Percentiles rank a stretch among this genome's conserved stretches.
These are phyloP conservation scores for Acrobasis suavella DNA, from an alignment of 2,888 invertebrate genomes.

Conservation along the genomic window DNA sequence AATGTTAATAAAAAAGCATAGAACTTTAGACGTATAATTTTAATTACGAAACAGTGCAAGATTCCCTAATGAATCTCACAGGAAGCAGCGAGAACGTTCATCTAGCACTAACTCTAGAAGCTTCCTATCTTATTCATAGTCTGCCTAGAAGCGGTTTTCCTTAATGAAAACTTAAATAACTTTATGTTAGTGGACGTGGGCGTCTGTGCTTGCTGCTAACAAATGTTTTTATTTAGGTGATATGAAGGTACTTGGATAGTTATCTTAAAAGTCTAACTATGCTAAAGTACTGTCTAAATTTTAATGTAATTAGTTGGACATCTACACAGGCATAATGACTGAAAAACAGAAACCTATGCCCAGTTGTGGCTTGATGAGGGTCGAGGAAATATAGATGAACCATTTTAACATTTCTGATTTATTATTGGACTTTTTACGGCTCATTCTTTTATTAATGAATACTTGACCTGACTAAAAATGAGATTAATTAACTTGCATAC, in stretches of 20 bases:
- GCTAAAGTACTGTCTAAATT: too few species aligned
- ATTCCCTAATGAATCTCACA: too few species aligned
- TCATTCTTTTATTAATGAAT: not conserved
- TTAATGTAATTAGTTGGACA: too few species aligned
- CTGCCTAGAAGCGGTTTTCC: not conserved
- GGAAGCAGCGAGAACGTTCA: not conserved
- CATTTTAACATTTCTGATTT: not conserved
- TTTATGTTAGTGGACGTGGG: not conserved
- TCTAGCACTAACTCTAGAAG: not conserved
- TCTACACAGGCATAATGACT: too few species aligned
- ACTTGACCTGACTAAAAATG: not conserved
- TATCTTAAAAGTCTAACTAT: too few species aligned
- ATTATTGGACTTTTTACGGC: not conserved
- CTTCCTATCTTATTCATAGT: constrained; percentile 2
- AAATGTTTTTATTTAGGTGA: too few species aligned
- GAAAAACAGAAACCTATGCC: too few species aligned
- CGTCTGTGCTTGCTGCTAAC: not conserved
- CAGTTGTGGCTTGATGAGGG: too few species aligned
- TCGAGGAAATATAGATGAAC: not conserved
- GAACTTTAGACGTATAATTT: too few species aligned
- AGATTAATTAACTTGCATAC: not conserved
- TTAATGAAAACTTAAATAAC: constrained; percentile 10
- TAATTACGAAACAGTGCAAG: too few species aligned
- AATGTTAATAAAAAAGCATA: too few species aligned
- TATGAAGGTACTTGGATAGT: too few species aligned